Evolutionary conservation across 2,888 invertebrate genomes (phyloP).

Genomic region (Bimastos eiseni): DNA sequence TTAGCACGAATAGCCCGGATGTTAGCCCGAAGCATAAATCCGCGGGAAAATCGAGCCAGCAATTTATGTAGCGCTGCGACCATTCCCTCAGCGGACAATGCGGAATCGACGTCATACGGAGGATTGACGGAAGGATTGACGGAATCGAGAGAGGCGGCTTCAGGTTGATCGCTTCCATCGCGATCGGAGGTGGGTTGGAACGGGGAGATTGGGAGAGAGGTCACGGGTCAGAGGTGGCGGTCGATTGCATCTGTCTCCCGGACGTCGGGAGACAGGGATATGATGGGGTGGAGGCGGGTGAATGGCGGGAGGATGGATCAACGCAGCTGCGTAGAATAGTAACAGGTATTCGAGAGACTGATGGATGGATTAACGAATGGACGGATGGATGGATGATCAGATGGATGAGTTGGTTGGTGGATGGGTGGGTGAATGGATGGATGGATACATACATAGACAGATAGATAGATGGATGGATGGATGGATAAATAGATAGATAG

Average conservation of each 20-base stretch:
- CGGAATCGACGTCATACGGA: background rate
- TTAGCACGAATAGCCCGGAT: background rate
- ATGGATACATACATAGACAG: no score
- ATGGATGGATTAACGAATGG: no score
- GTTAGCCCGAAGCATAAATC: background rate
- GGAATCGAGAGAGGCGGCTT: background rate
- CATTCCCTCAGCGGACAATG: background rate
- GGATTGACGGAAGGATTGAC: background rate
- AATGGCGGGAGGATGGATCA: background rate
- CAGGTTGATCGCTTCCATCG: background rate
- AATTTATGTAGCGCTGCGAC: background rate
- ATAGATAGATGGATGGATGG: no score
- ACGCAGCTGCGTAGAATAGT: background rate
- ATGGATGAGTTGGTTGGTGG: no score
- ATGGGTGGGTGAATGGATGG: no score
- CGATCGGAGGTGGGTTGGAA: background rate
- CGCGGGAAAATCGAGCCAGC: background rate
- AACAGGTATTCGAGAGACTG: background rate
- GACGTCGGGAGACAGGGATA: background rate
- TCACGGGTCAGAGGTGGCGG: background rate
- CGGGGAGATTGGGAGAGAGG: background rate
- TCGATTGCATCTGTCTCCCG: slow-evolving; percentile 13
- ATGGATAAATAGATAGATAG: no score
- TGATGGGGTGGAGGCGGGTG: background rate
- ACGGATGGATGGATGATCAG: no score